phyloP scores from a whole-genome alignment of 2,113 vertebrate genomes.

The Ptilonorhynchus violaceus region DNA sequence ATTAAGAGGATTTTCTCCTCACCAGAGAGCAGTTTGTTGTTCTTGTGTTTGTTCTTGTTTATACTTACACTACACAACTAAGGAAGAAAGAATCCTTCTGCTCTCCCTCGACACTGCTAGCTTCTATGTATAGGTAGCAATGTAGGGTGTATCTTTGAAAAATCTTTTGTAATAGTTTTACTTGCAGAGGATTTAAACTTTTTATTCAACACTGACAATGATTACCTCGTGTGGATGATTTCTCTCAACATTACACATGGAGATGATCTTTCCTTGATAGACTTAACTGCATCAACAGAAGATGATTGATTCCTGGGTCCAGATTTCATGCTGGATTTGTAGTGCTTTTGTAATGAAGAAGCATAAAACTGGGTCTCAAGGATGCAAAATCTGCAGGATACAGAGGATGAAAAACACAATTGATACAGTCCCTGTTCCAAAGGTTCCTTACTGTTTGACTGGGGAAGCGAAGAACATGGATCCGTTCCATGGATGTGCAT shows the following conservation, averaged over 20 bases:
- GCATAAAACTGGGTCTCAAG: neutral
- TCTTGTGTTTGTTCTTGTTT: neutral
- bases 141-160: neutral
- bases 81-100: neutral
- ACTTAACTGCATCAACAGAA: neutral
- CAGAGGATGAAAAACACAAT: neutral
- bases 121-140: neutral
- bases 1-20: neutral
- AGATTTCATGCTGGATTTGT: neutral
- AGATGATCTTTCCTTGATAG: neutral
- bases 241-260: neutral
- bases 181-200: neutral
- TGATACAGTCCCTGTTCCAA: neutral
- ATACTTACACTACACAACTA: neutral
- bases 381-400: neutral
- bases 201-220: neutral
- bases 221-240: neutral
- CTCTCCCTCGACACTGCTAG: rapidly evolving
- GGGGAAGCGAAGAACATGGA: neutral
- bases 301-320: neutral
- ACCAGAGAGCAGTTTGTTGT: neutral
- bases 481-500: rapidly evolving
- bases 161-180: neutral
- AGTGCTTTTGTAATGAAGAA: neutral
- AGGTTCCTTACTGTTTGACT: neutral